Evolutionary conservation across 2,113 vertebrate species (phyloP).

Genomic region (Tinamus guttatus): DNA sequence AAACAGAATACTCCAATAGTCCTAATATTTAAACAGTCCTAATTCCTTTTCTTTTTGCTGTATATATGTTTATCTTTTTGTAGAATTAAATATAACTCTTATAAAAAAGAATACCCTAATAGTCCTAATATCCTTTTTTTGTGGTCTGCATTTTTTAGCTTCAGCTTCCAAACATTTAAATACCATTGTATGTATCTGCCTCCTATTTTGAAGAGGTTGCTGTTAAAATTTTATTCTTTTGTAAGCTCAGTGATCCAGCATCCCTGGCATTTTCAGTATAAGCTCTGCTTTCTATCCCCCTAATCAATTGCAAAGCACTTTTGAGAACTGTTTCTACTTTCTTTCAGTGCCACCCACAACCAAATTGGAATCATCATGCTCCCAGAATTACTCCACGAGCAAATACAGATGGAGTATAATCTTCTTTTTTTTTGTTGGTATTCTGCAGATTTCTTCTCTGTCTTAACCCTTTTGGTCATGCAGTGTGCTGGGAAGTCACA

Average conservation of each 20-base stretch:
- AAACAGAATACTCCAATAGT: background rate
- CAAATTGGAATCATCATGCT: background rate
- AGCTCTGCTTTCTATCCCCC: background rate
- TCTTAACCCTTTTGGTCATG: background rate
- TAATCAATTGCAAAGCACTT: background rate
- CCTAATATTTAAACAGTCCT: background rate
- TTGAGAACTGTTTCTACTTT: background rate
- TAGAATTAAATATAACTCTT: background rate
- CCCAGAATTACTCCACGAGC: too few relatives aligned
- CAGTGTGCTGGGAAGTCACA: background rate
- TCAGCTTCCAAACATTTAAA: background rate
- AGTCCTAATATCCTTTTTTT: too few relatives aligned
- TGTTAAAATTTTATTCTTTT: background rate
- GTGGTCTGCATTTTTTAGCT: background rate
- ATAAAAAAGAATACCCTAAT: too few relatives aligned
- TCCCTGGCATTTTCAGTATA: background rate
- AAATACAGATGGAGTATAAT: background rate
- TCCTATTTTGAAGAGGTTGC: background rate
- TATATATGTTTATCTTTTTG: background rate
- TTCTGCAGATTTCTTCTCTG: background rate
- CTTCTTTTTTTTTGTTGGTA: background rate
- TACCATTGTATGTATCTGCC: background rate
- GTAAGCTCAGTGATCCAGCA: background rate
- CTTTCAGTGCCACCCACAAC: background rate
- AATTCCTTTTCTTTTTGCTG: background rate